Base-by-base conservation (phyloP, 2,113 vertebrate species). In the Herpetotheres cachinnans region DNA sequence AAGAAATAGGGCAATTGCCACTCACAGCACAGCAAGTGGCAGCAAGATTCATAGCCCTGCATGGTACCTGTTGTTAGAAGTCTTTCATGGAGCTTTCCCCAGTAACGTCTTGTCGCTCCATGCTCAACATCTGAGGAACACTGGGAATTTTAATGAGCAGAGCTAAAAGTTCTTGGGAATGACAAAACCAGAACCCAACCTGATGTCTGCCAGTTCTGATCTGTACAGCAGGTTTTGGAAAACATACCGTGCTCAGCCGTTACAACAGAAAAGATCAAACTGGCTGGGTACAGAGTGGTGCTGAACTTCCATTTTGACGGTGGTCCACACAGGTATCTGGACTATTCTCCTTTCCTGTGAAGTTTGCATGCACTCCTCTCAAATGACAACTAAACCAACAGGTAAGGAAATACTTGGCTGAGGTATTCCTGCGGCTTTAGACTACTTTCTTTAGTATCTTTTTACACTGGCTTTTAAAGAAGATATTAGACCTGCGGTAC, bases 231-330 rank as follows among this genome's bases (percentile, higher is more conserved):
- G 74, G 70, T 47, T 80, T 69, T 30, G 67, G 86, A 40, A 88
- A 86, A 52, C 74, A 36, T 0, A 3, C 16, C 2, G 2, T 1
- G 15, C 67, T 79, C 61, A 22, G 29, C 15, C 0, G 0, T 36
- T n/a, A 27, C 25, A 52, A 14, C 1, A 6, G 78, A 36, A 72
- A 85, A 54, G 58, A 58, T 72, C 44, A 88, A 47, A 44, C 34
- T 24, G 44, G 11, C 47, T 20, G 7, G 27, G 52, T 30, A 82
- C 52, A 89, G 85, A 85, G 74, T 7, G 49, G 18, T 0, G 0
- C n/a, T 76, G 70, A 86, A 54, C 66, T 61, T 82, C 19, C 34
- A 14, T 76, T 95, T 30, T 46, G 40, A 13, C 8, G 46, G 49
- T 14, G 72, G 21, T 9, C 58, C 18, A n/a, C 55, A 12, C 25